Evolutionary conservation across 2,113 vertebrate genomes (phyloP).

Genomic region (Alaudala cheleensis): DNA sequence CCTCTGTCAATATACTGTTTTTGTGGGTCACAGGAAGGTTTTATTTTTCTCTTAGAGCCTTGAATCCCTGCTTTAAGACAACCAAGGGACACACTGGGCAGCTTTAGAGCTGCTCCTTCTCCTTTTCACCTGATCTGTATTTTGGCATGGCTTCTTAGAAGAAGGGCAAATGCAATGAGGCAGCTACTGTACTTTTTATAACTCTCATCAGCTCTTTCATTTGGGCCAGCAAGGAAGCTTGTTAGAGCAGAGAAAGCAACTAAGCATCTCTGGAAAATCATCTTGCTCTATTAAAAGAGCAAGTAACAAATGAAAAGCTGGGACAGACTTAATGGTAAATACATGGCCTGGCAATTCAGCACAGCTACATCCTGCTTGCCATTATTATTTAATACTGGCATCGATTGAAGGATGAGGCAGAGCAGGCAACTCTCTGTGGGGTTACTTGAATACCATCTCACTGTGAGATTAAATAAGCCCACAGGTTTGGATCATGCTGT

Average conservation of each 20-base stretch:
- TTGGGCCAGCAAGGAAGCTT: slow-evolving; percentile 31
- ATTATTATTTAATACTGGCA: slow-evolving; percentile 37
- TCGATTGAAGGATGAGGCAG: slow-evolving; percentile 20
- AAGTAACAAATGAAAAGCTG: slow-evolving; percentile 54
- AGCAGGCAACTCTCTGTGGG: slow-evolving; percentile 2
- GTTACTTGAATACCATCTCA: neutral
- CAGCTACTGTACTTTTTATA: neutral
- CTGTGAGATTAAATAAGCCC: neutral
- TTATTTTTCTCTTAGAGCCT: neutral
- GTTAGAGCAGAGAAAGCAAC: slow-evolving; percentile 14
- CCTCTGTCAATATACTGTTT: neutral
- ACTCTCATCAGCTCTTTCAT: slow-evolving; percentile 11
- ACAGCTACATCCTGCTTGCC: neutral
- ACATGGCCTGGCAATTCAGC: neutral
- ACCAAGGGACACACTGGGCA: neutral
- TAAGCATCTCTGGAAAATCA: slow-evolving; percentile 44
- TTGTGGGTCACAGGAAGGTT: neutral
- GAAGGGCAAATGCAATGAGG: neutral
- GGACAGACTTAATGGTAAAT: slow-evolving; percentile 8
- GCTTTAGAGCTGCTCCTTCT: neutral
- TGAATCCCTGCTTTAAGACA: slow-evolving; percentile 12
- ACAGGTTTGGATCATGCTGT: neutral
- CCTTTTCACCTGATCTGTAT: neutral
- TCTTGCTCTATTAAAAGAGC: slow-evolving; percentile 27
- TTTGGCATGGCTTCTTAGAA: slow-evolving; percentile 16